Evolutionary conservation across 2,888 invertebrate species (phyloP), one percentile per base, ranked within the genome.

Genomic region (Cotesia congregata): DNA sequence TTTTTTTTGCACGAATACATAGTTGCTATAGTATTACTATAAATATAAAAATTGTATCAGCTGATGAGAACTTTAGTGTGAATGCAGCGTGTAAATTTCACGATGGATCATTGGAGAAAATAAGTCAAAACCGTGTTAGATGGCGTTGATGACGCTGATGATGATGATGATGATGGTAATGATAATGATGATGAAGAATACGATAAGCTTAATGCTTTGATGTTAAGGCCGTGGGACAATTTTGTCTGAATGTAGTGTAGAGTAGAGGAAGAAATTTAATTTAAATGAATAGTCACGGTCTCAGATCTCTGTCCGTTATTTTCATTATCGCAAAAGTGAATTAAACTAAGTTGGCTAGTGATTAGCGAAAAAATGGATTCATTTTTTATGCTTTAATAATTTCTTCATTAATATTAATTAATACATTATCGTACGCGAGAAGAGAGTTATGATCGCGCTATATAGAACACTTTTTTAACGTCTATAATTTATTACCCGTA

Each of bases 221-320:
- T 62, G 64, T n/a, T 41, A 59, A 67, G 65, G 65, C 70, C 75
- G 75, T 75, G 75, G 71, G 75, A 75, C 65, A 38, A 67, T 20
- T 65, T 50, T 40, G 72, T 39, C 9, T 74, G 67, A 67, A 60
- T 61, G 62, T 67, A 76, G 72, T 77, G 76, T 64, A 50, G 77
- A 76, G 72, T 77, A 75, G 67, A 50, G 77, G 77, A 67, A 78
- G 76, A 74, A 77, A 69, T 79, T 79, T 76, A 77, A 77, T 80
- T 79, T 79, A 79, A 77, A 79, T 78, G 76, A 79, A 76, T 70
- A 75, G 78, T 79, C 79, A 79, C 77, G 79, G 76, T 78, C 76
- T 76, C 69, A 69, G 80, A 77, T 20, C 71, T 62, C 69, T 15
- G 72, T 78, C 80, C 79, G 79, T 81, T 81, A 81, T 79, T 50